Evolutionary conservation across 1,140 invertebrate species (phyloP).

Genomic region (Anthonomus grandis): DNA sequence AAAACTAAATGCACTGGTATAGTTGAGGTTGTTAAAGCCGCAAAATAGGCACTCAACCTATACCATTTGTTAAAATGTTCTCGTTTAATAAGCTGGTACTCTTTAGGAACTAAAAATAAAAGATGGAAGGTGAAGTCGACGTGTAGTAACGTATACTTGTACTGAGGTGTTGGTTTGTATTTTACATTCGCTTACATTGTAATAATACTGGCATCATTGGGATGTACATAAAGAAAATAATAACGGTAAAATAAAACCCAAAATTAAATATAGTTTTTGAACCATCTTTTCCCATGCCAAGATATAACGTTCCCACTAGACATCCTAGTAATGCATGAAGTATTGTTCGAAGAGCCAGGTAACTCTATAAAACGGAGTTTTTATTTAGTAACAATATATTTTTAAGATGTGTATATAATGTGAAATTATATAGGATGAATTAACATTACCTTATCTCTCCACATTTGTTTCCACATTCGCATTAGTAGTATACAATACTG

Average conservation of each 20-base stretch:
- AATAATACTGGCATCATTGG: constrained; percentile 76
- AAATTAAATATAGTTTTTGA: constrained; percentile 79
- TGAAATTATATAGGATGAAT: background rate
- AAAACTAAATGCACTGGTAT: constrained; percentile 70
- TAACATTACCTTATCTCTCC: constrained; percentile 62
- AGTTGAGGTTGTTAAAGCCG: constrained; percentile 74
- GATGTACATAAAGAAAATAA: constrained; percentile 74
- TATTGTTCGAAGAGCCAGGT: constrained; percentile 64
- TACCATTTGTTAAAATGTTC: constrained; percentile 97
- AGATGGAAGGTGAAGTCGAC: constrained; percentile 13
- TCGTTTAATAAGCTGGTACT: constrained; percentile 80
- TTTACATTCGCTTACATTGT: constrained; percentile 69
- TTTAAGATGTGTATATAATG: too few relatives aligned
- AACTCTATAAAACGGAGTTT: constrained; percentile 56
- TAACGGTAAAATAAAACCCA: constrained; percentile 73
- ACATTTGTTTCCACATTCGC: constrained; percentile 68
- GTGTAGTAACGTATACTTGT: too few relatives aligned
- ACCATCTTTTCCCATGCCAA: constrained; percentile 70
- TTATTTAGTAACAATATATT: too few relatives aligned
- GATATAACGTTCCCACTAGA: constrained; percentile 66
- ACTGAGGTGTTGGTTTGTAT: too few relatives aligned
- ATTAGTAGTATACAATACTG: constrained; percentile 65
- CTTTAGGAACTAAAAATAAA: constrained; percentile 74
- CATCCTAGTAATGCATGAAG: constrained; percentile 67
- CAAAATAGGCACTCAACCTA: constrained; percentile 83